Evolutionary conservation across 2,888 invertebrate species (phyloP).

Genomic region (Augochlorella aurata): DNA sequence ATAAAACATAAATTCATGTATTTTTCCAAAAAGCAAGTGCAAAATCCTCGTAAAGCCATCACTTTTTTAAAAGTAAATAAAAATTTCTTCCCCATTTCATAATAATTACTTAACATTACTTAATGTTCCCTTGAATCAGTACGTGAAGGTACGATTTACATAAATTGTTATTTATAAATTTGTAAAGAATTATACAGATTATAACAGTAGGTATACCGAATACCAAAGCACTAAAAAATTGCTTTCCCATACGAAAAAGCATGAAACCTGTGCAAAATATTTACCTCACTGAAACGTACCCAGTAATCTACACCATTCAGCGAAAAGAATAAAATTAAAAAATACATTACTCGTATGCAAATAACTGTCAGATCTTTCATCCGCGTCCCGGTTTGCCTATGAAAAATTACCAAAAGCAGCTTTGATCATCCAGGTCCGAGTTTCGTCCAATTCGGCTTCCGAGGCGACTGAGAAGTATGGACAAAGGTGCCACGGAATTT

Average conservation of each 20-base stretch:
- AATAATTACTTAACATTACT: too few species aligned
- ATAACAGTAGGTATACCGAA: background rate
- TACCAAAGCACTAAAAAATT: background rate
- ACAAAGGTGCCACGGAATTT: slow-evolving; percentile 23
- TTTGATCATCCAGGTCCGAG: background rate
- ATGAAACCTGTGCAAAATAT: too few species aligned
- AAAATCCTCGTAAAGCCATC: too few species aligned
- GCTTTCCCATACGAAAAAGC: too few species aligned
- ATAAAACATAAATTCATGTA: too few species aligned
- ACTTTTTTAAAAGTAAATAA: too few species aligned
- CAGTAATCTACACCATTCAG: too few species aligned
- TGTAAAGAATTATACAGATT: background rate
- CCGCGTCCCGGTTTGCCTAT: background rate
- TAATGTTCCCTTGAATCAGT: too few species aligned
- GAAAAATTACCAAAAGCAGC: background rate
- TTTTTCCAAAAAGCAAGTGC: too few species aligned
- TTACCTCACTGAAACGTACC: background rate
- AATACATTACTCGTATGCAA: background rate
- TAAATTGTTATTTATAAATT: too few species aligned
- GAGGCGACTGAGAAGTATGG: slow-evolving; percentile 25
- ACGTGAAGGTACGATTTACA: too few species aligned
- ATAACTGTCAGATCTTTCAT: background rate
- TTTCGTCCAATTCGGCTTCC: slow-evolving; percentile 12
- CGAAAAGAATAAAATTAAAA: background rate
- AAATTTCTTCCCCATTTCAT: too few species aligned